Base-by-base conservation (phyloP, 2,888 invertebrate genomes). In the Drosophila merina region DNA sequence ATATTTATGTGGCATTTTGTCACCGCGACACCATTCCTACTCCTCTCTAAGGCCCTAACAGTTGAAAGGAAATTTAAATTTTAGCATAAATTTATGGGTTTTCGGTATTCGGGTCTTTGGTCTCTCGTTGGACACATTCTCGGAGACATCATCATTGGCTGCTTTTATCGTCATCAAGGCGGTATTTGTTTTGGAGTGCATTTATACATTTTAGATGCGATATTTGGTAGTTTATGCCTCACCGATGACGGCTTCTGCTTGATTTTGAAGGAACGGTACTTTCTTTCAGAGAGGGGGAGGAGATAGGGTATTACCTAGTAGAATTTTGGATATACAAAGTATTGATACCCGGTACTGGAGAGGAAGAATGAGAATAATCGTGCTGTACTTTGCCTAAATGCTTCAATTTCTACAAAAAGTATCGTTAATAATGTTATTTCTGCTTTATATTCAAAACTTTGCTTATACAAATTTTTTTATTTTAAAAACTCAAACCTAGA, bases 1-100 rank as follows among this genome's bases (percentile, higher is more conserved):
- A 75, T 86, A 86, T 83, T 83, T 83, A 83, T 86, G 82, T 80
- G 82, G 68, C 77, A 83, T 83, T 83, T 83, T 83, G 86, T 82
- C 76, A 77, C 76, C 60, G 79, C 45, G 59, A 52, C 66, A 59
- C 77, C 74, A 79, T 76, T 77, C 76, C 9, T 54, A 14, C 58
- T 48, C 5, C 57, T 25, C 10, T 20, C 9, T 20, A 2, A 20
- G 20, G 1, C 7, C 44, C 44, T 10, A 71, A 71, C 70, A 71
- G 54, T 67, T 77, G 30, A 79, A 86, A 80, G 86, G 72, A 83
- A 82, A 86, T 80, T 86, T 83, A 78, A 86, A 82, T 86, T 83
- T 86, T 77, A 86, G 80, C 82, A 86, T 82, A 83, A 82, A 82
- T 82, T 82, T 86, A 82, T 82, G 78, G 47, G 36, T 25, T 54